Conservation (phyloP, 1,140 invertebrate genomes). For the Nebria ingens region DNA sequence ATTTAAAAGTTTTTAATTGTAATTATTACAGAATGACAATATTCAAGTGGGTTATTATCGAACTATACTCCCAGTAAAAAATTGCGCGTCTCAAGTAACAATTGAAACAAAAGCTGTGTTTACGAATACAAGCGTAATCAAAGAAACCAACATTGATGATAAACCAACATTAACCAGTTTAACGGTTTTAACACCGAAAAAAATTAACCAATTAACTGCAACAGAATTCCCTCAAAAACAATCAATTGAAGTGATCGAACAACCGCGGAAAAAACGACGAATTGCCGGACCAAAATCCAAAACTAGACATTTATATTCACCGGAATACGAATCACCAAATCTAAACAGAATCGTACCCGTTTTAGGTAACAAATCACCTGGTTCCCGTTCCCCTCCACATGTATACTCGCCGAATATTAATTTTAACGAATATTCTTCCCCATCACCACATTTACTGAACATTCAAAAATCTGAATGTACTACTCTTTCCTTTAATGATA, state of each 20-base stretch:
- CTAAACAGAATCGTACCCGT: too few relatives aligned
- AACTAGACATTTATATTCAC: neutral
- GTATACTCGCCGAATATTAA: too few relatives aligned
- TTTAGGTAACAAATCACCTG: too few relatives aligned
- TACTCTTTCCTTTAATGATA: too few relatives aligned
- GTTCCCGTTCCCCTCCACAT: too few relatives aligned
- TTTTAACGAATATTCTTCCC: too few relatives aligned
- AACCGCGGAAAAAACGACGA: neutral
- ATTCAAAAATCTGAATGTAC: too few relatives aligned
- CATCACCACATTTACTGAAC: too few relatives aligned
- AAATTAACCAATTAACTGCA: neutral
- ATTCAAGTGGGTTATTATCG: neutral
- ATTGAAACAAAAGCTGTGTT: slow-evolving; percentile 13
- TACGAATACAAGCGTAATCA: neutral
- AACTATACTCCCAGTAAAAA: neutral
- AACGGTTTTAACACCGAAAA: neutral
- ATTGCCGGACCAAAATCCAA: neutral
- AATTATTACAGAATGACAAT: too few relatives aligned
- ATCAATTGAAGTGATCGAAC: neutral
- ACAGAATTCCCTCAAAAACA: neutral
- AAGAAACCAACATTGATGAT: neutral
- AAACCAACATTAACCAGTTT: neutral
- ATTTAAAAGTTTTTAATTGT: too few relatives aligned
- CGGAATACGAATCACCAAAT: too few relatives aligned
- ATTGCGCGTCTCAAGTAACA: neutral